phyloP scores from a whole-genome alignment of 1,140 invertebrate genomes.

The Diachasmimorpha longicaudata region DNA sequence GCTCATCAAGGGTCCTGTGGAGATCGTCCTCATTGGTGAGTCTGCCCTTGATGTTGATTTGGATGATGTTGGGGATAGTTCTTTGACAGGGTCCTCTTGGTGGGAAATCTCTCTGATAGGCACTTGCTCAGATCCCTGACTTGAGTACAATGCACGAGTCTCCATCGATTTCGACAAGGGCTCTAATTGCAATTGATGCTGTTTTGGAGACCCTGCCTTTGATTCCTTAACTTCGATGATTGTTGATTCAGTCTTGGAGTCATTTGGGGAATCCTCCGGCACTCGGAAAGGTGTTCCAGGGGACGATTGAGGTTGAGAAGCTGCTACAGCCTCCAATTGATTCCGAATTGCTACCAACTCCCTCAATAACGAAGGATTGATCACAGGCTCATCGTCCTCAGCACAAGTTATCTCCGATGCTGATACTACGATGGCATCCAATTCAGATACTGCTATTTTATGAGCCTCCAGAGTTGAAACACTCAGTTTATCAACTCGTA shows the following conservation, averaged over 20 bases:
- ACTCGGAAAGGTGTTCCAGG: background rate
- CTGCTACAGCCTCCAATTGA: slow-evolving; percentile 47
- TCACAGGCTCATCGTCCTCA: slow-evolving; percentile 25
- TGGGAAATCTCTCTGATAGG: background rate
- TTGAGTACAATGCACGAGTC: slow-evolving; percentile 26
- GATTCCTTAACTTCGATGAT: background rate
- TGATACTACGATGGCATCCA: slow-evolving; percentile 74
- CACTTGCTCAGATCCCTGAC: slow-evolving; percentile 2
- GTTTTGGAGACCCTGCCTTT: background rate
- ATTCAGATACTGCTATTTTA: slow-evolving; percentile 79
- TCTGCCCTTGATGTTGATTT: slow-evolving; percentile 43
- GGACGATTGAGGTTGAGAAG: background rate
- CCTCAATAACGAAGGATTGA: slow-evolving; percentile 51
- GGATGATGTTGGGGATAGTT: background rate
- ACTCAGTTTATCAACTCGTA: slow-evolving; percentile 77
- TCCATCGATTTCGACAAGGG: slow-evolving; percentile 16
- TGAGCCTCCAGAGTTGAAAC: slow-evolving; percentile 78
- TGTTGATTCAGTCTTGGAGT: background rate
- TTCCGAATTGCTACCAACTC: slow-evolving; percentile 57
- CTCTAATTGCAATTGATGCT: slow-evolving; percentile 22
- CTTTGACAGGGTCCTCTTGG: background rate
- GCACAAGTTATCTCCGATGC: slow-evolving; percentile 66
- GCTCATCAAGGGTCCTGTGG: slow-evolving; percentile 3
- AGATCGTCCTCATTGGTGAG: slow-evolving; percentile 33
- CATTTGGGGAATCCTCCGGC: background rate